Base-by-base conservation (phyloP, 2,113 vertebrate genomes). In the Verasper variegatus region DNA sequence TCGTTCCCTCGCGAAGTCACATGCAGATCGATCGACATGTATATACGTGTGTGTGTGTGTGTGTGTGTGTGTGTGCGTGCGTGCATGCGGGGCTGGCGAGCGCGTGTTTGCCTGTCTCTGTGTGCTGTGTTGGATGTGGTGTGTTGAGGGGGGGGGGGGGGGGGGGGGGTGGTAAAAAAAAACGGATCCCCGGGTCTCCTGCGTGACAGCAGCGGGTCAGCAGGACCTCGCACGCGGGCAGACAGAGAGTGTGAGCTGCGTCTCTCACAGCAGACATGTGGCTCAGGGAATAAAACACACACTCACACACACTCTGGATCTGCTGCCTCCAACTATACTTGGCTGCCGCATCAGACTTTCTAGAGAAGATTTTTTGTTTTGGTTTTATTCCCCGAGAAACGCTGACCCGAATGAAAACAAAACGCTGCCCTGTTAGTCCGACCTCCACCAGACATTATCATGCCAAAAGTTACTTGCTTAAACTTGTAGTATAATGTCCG, bases 1-100 rank as follows among this genome's bases (percentile, higher is more conserved):
- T 87, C 91, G 88, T 93, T 94, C 92, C 89, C 93, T 73, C 90
- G 81, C 92, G 87, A 87, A 94, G 93, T 93, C 93, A 92, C 93
- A 94, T 94, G 93, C 92, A 94, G 91, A 95, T 94, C 92, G 95
- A 95, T 95, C 83, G 89, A 70, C 86, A 21, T 68, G 85, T 85
- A 88, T 90, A 76, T 51, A 18, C 17, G 47, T 4, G 45, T 76
- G 65, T n/a, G n/a, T n/a, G n/a, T n/a, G n/a, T n/a, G n/a, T n/a
- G n/a, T 82, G 67, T 66, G 83, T 74, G 70, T 64, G 83, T 76
- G 65, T 81, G 67, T 66, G 83, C 75, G 70, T 67, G 83, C 64
- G 75, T 24, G 31, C 20, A 7, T 65, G 67, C 68, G 81, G 66
- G 60, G 89, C 83, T 82, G 68, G 90, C 67, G 87, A 81, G 86